phyloP scores from a whole-genome alignment of 2,113 vertebrate genomes.

The Fukomys damarensis region DNA sequence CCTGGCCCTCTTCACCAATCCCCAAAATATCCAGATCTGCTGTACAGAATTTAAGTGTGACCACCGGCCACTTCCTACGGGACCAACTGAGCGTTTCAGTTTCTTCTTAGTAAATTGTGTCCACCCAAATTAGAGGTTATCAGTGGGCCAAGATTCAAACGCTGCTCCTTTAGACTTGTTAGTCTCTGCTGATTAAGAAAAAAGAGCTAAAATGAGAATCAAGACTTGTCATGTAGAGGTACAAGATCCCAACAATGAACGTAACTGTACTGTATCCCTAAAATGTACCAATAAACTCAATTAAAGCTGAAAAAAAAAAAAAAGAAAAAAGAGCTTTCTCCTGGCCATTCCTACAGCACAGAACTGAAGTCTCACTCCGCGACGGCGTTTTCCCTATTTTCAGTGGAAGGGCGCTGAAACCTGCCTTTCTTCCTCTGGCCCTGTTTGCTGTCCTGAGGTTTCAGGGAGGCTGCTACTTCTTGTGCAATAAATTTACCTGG shows the following conservation, averaged over 20 bases:
- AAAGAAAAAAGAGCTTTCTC: background rate
- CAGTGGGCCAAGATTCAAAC: background rate
- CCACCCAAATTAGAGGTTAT: background rate
- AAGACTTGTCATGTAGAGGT: no score
- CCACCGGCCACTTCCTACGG: background rate
- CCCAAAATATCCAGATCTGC: background rate
- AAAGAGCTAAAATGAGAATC: no score
- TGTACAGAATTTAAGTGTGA: background rate
- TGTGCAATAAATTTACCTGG: conserved; percentile 58
- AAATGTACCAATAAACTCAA: no score
- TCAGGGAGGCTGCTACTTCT: conserved; percentile 60
- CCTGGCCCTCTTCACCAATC: background rate
- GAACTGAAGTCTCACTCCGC: background rate
- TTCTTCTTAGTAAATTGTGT: conserved; percentile 3
- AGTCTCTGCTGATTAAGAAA: background rate
- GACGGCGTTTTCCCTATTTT: conserved; percentile 55
- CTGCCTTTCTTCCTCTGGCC: background rate
- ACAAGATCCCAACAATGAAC: no score
- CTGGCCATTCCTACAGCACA: background rate
- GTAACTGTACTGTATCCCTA: no score
- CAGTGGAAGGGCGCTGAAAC: conserved; percentile 44
- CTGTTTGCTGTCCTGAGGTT: conserved; percentile 62
- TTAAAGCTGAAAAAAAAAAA: no score
- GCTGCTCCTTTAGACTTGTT: background rate
- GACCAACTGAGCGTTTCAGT: background rate